These are phyloP conservation scores for Alces alces DNA, from an alignment of 2,113 vertebrate species.

Conservation along the genomic window DNA sequence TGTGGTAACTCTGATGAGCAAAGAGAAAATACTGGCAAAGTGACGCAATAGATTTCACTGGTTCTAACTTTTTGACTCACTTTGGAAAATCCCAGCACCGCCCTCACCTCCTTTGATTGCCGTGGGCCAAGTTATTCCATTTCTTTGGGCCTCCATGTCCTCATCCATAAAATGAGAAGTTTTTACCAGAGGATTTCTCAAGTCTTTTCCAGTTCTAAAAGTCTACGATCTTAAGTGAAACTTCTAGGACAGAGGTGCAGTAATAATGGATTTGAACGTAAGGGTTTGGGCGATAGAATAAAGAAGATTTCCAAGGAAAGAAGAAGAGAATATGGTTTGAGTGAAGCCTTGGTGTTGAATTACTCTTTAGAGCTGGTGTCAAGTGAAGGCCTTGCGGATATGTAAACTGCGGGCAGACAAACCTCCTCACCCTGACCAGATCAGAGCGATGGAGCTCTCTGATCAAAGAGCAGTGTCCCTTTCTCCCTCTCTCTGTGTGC, in stretches of 20 bases:
- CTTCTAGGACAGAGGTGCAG: not conserved
- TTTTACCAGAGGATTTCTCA: not conserved
- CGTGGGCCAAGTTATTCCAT: not conserved
- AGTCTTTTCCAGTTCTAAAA: not conserved
- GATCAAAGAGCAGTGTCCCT: not conserved
- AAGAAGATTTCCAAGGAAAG: not conserved
- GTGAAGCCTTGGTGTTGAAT: not conserved
- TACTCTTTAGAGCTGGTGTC: slow-evolving; percentile 16
- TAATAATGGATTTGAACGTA: not conserved
- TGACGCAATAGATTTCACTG: not conserved
- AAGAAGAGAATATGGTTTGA: not conserved
- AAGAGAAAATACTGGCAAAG: not conserved
- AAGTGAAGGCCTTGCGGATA: not conserved
- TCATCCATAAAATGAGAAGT: slow-evolving; percentile 11
- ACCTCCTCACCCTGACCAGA: not conserved
- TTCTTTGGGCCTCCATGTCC: not conserved
- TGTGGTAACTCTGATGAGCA: not conserved
- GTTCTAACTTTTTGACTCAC: not conserved
- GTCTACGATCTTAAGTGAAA: not conserved
- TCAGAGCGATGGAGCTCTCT: not conserved
- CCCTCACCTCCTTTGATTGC: not conserved
- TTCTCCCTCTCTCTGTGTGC: not conserved
- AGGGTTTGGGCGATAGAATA: not conserved
- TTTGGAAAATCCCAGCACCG: slow-evolving; percentile 4
- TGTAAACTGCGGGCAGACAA: not conserved